Base-by-base conservation (phyloP, 2,888 invertebrate genomes). In the Brachynemurus nebulosus region DNA sequence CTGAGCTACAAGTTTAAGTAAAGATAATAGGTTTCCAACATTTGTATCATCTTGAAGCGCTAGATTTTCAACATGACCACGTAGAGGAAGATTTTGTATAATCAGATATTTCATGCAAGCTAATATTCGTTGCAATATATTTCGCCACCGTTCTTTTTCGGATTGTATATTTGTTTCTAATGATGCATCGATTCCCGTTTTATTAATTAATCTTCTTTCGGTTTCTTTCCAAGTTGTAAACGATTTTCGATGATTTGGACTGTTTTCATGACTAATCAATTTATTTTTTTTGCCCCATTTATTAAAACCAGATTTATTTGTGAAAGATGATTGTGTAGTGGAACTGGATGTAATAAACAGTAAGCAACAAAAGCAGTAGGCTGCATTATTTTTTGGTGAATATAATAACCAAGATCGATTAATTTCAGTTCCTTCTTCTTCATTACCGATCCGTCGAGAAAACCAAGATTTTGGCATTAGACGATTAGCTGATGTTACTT, bases 281-380 rank as follows among this genome's bases (percentile, higher is more conserved):
- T 25, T 25, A 9, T 25, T 9, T 25, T 7, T 7, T 9, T 25
- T 25, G 7, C 9, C 9, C 27, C 27, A 25, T 9, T 25, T 25
- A 25, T 25, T 25, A 25, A 25, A 25, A 25, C 27, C 27, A n/a
- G n/a, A n/a, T n/a, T n/a, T n/a, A n/a, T n/a, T n/a, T n/a, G n/a
- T n/a, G n/a, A n/a, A n/a, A n/a, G n/a, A n/a, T n/a, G n/a, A n/a
- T n/a, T n/a, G n/a, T n/a, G n/a, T n/a, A n/a, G n/a, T n/a, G n/a
- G n/a, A n/a, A n/a, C n/a, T n/a, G n/a, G n/a, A n/a, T n/a, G n/a
- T n/a, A n/a, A n/a, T n/a, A 45, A 47, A 48, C 27, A 48, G 20
- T 40, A 42, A 47, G 36, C 48, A 49, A 44, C 47, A 47, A 33
- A 45, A 49, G 40, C 47, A 49, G 46, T 40, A 47, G 41, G 42